phyloP scores from a whole-genome alignment of 1,140 invertebrate genomes.

The Drosophila simulans region DNA sequence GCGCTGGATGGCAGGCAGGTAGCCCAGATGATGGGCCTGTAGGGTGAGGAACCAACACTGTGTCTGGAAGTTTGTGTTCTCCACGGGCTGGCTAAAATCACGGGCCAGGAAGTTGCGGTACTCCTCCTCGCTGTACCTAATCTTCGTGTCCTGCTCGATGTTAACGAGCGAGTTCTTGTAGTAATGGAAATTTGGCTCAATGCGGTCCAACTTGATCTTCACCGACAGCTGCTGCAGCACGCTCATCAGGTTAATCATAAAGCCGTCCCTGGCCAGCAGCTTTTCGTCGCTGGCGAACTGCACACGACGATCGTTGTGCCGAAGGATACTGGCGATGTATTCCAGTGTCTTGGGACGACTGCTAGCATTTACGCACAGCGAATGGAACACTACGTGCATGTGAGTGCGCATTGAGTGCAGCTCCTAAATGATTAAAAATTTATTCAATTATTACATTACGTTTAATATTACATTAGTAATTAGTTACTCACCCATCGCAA shows the following conservation, averaged over 20 bases:
- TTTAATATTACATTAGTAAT: not conserved
- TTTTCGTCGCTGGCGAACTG: conserved; percentile 95
- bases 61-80: conserved; percentile 93
- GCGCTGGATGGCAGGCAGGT: conserved; percentile 94
- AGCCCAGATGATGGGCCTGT: conserved; percentile 95
- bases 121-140: conserved; percentile 93
- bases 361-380: conserved; percentile 91
- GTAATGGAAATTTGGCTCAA: conserved; percentile 95
- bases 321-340: conserved; percentile 91
- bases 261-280: conserved; percentile 94
- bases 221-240: conserved; percentile 94
- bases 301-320: conserved; percentile 93
- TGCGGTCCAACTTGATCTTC: conserved; percentile 93
- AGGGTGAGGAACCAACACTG: conserved; percentile 98
- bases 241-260: conserved; percentile 96
- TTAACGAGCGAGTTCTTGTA: conserved; percentile 91
- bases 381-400: conserved; percentile 93
- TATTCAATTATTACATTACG: too few relatives aligned
- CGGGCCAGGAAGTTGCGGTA: conserved; percentile 89
- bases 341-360: conserved; percentile 90
- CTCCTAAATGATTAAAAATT: conserved; percentile 80
- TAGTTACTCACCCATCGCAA: conserved; percentile 67
- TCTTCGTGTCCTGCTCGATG: conserved; percentile 93
- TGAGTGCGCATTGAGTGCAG: conserved; percentile 89
- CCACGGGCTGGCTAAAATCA: conserved; percentile 56